Base-by-base conservation (phyloP, 2,888 invertebrate species). In the Pecten maximus region DNA sequence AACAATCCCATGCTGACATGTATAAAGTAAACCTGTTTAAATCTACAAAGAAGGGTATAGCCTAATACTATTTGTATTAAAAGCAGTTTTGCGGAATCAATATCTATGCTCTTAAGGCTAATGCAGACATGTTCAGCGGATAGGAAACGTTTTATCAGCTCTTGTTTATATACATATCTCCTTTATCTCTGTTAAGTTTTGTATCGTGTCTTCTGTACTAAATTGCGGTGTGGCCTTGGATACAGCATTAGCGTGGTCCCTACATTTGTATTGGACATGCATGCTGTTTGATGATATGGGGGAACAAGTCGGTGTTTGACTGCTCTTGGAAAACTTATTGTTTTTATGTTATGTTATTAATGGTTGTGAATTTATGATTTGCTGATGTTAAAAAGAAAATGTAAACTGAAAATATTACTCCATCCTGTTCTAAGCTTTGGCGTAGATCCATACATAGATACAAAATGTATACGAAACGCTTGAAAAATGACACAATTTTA, bases 301-400 rank as follows among this genome's bases (percentile, higher is more conserved):
- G n/a, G n/a, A n/a, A 54, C 23, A 23, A 23, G 2, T 19, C 8
- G n/a, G 54, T 15, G 54, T 23, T 28, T n/a, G 28, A 12, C 60
- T 54, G 54, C 48, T 54, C 19, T 19, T 74, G 35, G 35, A 35
- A 35, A 74, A 74, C 35, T 60, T 60, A 48, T 48, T 48, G 60
- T n/a, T 60, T 74, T 3, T 74, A 6, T 74, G 10, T 8, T 35
- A 10, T 74, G 19, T 35, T 74, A 23, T 74, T 35, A 28, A 35
- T 74, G 74, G 74, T 74, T 74, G 74, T 74, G 74, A 74, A 35
- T 74, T 28, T 28, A 74, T 35, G 19, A 74, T 74, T 74, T 74
- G 10, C 74, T 74, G 74, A 35, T 23, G 28, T 35, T 74, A 8
- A 23, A 74, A 35, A 35, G 10, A 74, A 8, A 54, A 54, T 54